A percentile compares a stretch with the other conserved stretches of the same genome.
phyloP scores from a whole-genome alignment of 2,888 invertebrate species.

The Cerastis rubricosa region DNA sequence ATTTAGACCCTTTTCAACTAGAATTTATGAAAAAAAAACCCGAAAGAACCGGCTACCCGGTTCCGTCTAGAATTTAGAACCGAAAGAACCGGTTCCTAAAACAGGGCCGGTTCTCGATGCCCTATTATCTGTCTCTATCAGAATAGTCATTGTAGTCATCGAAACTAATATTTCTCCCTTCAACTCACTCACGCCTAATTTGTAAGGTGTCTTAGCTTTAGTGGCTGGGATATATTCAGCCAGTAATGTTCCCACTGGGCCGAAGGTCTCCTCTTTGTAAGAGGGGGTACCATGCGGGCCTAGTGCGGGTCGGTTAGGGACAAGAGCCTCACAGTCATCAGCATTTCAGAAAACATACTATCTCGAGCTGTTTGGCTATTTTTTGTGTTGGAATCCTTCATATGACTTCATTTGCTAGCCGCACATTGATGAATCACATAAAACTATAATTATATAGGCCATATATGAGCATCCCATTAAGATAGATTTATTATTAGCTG shows the following conservation, averaged over 20 bases:
- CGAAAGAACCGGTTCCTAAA: too few relatives aligned
- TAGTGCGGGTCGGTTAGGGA: not conserved
- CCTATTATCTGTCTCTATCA: slow-evolving; percentile 64
- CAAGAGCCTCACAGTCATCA: not conserved
- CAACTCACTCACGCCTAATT: not conserved
- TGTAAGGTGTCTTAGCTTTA: not conserved
- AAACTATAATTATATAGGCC: slow-evolving; percentile 1
- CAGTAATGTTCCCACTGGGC: not conserved
- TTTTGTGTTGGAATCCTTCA: not conserved
- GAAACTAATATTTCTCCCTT: slow-evolving; percentile 20
- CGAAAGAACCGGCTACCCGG: too few relatives aligned
- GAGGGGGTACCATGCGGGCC: not conserved
- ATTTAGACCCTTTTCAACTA: too few relatives aligned
- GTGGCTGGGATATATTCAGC: not conserved
- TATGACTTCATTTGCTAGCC: not conserved
- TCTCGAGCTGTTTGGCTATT: not conserved
- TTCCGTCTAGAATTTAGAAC: too few relatives aligned
- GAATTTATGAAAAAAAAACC: too few relatives aligned
- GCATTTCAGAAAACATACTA: not conserved
- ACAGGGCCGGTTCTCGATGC: too few relatives aligned
- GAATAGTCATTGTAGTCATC: slow-evolving; percentile 19
- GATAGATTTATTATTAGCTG: slow-evolving; percentile 70
- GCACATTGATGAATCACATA: not conserved
- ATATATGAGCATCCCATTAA: slow-evolving; percentile 74
- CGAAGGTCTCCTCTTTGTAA: not conserved